Evolutionary conservation across 2,888 invertebrate genomes (phyloP), one percentile per base, ranked within the genome.

Genomic region (Linnaemya vulpina): DNA sequence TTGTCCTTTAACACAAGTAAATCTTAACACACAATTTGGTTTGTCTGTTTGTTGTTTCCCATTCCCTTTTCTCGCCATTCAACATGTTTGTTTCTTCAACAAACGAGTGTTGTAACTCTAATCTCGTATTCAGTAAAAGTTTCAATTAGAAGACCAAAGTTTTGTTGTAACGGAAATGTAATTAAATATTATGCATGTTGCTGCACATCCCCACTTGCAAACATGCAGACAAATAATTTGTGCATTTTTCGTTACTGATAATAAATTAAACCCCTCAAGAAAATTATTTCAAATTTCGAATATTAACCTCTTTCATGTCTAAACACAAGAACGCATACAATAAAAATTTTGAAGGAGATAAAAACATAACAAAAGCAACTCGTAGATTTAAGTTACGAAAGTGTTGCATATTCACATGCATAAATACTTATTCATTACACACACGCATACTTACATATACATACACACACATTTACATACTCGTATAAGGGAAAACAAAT

Each of bases 361-460:
- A 10, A 35, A 35, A 46, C 25, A 71, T 22, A 55, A 9, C 40
- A 82, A 17, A 17, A 68, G 25, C 68, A 71, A 51, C 35, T 81
- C 77, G 49, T 43, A 74, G 68, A 67, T 85, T 85, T 78, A 79
- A 78, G 74, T 78, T 82, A 78, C 78, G 82, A 74, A 85, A 85
- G 78, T 82, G 85, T 82, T 79, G 82, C 82, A 85, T 79, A 82
- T 82, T 82, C 82, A 75, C 82, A 67, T 85, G 82, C 74, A 85
- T 81, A 80, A 83, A 86, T 80, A 79, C 83, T 86, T 86, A 67
- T 65, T 55, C 74, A 63, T 81, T 70, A 74, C 51, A 67, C 62
- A 75, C 55, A 68, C n/a, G n/a, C 74, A 81, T 67, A 76, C 67
- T 51, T 46, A 25, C 40, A 22, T 4, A 55, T 4, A 20, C 22